These are phyloP conservation scores for Rotaria sp. DNA, from an alignment of 2,888 invertebrate genomes.

Conservation along the genomic window DNA sequence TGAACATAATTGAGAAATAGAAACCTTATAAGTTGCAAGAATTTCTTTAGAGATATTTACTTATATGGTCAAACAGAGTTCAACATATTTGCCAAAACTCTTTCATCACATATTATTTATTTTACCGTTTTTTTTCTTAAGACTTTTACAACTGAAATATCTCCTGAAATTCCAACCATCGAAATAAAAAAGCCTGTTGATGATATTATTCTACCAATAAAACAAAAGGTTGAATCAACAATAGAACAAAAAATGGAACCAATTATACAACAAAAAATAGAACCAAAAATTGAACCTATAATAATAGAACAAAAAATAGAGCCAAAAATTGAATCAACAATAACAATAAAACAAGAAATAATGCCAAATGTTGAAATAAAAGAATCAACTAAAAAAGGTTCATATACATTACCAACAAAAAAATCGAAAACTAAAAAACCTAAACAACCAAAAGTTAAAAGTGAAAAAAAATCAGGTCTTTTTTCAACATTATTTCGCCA, in stretches of 20 bases:
- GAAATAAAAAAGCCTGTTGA: neutral
- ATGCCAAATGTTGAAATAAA: slow-evolving; percentile 1
- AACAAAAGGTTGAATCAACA: too few relatives aligned
- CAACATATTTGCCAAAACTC: too few relatives aligned
- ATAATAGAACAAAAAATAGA: neutral
- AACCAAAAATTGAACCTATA: neutral
- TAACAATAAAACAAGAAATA: neutral
- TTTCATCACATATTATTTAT: too few relatives aligned
- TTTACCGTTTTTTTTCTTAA: too few relatives aligned
- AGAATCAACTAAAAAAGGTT: neutral
- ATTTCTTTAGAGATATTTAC: too few relatives aligned
- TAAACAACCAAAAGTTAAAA: neutral
- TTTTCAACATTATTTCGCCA: neutral
- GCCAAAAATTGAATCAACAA: neutral
- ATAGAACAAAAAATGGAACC: neutral
- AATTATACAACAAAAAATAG: neutral
- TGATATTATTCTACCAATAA: neutral
- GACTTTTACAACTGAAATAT: neutral
- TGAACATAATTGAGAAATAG: too few relatives aligned
- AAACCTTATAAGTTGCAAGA: too few relatives aligned
- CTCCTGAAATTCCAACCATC: neutral
- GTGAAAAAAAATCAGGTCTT: neutral
- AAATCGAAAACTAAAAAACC: neutral
- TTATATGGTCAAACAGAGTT: too few relatives aligned
- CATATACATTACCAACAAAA: neutral